These are phyloP conservation scores for Copsychus sechellarum DNA, from an alignment of 2,113 vertebrate genomes.

Conservation along the genomic window DNA sequence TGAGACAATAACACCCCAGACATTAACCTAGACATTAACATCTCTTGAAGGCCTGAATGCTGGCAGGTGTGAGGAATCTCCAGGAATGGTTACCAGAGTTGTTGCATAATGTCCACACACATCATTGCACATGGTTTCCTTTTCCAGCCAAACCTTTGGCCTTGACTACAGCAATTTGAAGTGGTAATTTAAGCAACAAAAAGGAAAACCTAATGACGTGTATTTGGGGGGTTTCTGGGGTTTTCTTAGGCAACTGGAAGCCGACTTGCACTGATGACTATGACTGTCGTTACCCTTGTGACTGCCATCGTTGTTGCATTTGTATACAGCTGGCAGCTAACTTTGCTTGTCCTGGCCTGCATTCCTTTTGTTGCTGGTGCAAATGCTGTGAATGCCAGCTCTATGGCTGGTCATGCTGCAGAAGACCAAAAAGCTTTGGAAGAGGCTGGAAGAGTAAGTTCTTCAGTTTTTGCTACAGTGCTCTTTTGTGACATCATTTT, in stretches of 20 bases:
- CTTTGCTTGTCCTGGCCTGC: constrained; percentile 74
- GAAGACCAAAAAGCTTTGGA: constrained; percentile 78
- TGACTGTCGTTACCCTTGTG: constrained; percentile 51
- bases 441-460: constrained; percentile 75
- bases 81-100: neutral
- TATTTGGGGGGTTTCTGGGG: neutral
- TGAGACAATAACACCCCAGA: no score
- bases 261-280: constrained; percentile 63
- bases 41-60: neutral
- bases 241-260: constrained; percentile 68
- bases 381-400: constrained; percentile 64
- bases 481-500: neutral
- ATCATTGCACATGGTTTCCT: fast-evolving
- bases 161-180: neutral
- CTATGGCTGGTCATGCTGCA: constrained; percentile 69
- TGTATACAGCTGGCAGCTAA: constrained; percentile 75
- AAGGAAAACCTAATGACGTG: neutral
- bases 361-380: constrained; percentile 71
- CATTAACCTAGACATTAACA: no score
- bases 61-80: neutral
- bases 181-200: neutral
- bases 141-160: neutral
- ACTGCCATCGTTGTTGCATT: constrained; percentile 71
- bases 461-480: neutral
- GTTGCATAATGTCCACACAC: fast-evolving